Percentiles rank a stretch among this genome's conserved stretches.
Evolutionary conservation across 2,888 invertebrate genomes (phyloP).

Genomic region (Tanaodytes sp.): DNA sequence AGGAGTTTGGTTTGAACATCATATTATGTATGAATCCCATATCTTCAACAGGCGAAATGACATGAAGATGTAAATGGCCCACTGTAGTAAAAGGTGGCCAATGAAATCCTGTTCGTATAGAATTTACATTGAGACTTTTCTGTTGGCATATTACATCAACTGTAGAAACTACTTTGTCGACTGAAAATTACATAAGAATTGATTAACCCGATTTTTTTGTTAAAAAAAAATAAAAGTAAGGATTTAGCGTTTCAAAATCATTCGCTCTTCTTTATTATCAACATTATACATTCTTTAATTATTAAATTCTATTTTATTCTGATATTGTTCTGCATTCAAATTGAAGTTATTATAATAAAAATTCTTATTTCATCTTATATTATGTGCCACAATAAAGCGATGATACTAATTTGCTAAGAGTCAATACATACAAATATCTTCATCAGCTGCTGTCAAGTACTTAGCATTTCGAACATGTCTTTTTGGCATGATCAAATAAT

Average conservation of each 20-base stretch:
- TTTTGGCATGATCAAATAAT: constrained; percentile 85
- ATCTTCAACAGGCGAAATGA: constrained; percentile 84
- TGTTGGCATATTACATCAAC: constrained; percentile 75
- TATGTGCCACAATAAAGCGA: too few relatives aligned
- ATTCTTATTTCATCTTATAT: too few relatives aligned
- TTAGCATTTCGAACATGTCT: constrained; percentile 85
- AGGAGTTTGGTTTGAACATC: constrained; percentile 82
- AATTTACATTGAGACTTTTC: constrained; percentile 72
- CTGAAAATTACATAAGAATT: constrained; percentile 71
- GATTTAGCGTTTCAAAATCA: not conserved
- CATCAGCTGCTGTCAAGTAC: constrained; percentile 78
- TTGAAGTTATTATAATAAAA: too few relatives aligned
- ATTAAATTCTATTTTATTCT: too few relatives aligned
- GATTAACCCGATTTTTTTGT: not conserved
- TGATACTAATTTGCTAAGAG: too few relatives aligned
- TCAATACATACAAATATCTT: constrained; percentile 67
- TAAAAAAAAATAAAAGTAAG: too few relatives aligned
- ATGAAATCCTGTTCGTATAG: constrained; percentile 84
- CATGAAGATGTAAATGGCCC: constrained; percentile 88
- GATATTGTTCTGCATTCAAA: too few relatives aligned
- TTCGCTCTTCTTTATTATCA: too few relatives aligned
- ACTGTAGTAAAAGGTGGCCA: constrained; percentile 92
- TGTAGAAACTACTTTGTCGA: constrained; percentile 79
- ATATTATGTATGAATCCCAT: constrained; percentile 80
- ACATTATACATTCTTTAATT: too few relatives aligned